These are phyloP conservation scores for Eclectus roratus DNA, from an alignment of 2,113 vertebrate genomes.

Conservation along the genomic window DNA sequence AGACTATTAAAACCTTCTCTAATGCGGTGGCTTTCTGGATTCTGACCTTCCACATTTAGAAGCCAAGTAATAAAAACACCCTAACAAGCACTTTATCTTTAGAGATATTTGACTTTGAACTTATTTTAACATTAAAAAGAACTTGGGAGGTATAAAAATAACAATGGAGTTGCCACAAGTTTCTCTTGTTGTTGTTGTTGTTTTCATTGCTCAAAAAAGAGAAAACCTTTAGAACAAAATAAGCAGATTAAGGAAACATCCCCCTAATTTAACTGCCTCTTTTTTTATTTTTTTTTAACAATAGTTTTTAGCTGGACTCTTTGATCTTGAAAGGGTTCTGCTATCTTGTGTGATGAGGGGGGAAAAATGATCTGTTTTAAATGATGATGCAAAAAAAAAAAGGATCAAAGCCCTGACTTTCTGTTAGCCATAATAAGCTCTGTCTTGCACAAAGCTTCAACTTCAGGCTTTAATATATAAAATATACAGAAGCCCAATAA, in stretches of 20 bases:
- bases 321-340: conserved; percentile 83
- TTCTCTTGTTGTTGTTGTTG: conserved; percentile 67
- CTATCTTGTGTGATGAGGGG: conserved; percentile 71
- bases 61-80: conserved; percentile 71
- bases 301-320: conserved; percentile 74
- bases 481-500: conserved; percentile 69
- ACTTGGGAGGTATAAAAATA: conserved; percentile 74
- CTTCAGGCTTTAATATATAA: conserved; percentile 69
- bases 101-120: conserved; percentile 77
- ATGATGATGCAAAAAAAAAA: conserved; percentile 79
- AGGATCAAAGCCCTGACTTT: conserved; percentile 78
- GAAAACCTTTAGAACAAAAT: conserved; percentile 67
- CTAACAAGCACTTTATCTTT: conserved; percentile 67
- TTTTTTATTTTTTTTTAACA: conserved; percentile 63
- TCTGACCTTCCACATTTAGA: conserved; percentile 77
- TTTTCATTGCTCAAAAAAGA: conserved; percentile 59
- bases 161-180: conserved; percentile 68
- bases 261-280: conserved; percentile 66
- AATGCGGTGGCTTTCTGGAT: conserved; percentile 72
- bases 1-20: conserved; percentile 72
- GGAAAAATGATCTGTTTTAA: conserved; percentile 79
- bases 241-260: conserved; percentile 68
- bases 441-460: conserved; percentile 73
- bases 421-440: conserved; percentile 76
- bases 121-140: conserved; percentile 76